These are phyloP conservation scores for Penaeus japonicus DNA, from an alignment of 1,140 invertebrate species.

Conservation along the genomic window DNA sequence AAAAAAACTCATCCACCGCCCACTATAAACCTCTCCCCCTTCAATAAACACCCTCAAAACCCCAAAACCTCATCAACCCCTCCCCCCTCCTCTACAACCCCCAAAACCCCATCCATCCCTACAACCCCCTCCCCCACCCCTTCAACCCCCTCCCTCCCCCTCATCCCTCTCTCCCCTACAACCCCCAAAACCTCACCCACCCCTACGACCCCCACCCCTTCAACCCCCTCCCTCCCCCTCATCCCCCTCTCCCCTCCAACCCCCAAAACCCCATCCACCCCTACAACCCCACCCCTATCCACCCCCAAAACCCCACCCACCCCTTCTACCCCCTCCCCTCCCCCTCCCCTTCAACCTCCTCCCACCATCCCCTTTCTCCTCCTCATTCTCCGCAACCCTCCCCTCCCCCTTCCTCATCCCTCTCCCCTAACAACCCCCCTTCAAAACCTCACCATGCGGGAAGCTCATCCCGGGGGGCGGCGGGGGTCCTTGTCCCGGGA, in stretches of 20 bases:
- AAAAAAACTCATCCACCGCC: no score
- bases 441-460: slow-evolving; percentile 44
- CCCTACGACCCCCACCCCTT: no score
- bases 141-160: no score
- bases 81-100: neutral
- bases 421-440: neutral
- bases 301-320: slow-evolving; percentile 4
- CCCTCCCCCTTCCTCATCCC: neutral
- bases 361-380: neutral
- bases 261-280: no score
- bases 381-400: neutral
- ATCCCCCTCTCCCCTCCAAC: no score
- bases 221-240: no score
- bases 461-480: slow-evolving; percentile 67
- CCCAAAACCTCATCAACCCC: neutral
- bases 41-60: no score
- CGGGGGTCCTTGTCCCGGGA: slow-evolving; percentile 75
- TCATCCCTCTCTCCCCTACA: no score
- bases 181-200: no score
- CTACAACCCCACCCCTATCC: slow-evolving; percentile 40
- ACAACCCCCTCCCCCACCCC: neutral
- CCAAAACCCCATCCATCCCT: neutral
- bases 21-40: no score
- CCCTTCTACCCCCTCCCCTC: neutral
- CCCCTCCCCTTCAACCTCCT: neutral